Base-by-base conservation (phyloP, 2,113 vertebrate species). In the Ifrita kowaldi region DNA sequence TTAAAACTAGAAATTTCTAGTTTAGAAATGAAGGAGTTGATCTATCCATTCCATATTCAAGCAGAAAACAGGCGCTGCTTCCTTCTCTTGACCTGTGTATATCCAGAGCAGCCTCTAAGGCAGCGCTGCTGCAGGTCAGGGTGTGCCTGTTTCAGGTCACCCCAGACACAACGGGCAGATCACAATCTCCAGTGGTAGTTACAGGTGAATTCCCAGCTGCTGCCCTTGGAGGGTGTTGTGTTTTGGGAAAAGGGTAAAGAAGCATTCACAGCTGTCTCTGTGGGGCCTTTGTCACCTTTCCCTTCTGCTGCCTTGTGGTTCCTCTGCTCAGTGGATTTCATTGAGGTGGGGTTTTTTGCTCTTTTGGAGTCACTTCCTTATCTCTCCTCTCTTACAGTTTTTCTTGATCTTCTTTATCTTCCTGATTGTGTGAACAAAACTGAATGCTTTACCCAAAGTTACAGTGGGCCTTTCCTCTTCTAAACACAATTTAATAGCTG, bases 401-500 rank as follows among this genome's bases (percentile, higher is more conserved):
- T 76, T 87, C 23, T 13, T 57, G 9, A 11, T 80, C 21, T 91
- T 84, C 84, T 67, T 22, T 42, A 16, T 75, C 47, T 91, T 91
- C 55, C 53, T 90, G 30, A 11, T 39, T n/a, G 13, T 46, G 50
- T 64, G 70, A 74, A 42, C 39, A 42, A 87, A 94, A 53, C 11
- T 6, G 46, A 76, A 7, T n/a, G 33, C 27, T 89, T 87, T 64
- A 62, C 41, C 68, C 37, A 24, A 87, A 87, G 42, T 69, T 79
- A 33, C 53, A 74, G 32, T 33, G 22, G 75, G 41, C 56, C 46
- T 59, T 74, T 93, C 47, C 50, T 95, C 39, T 63, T 84, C 82
- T 79, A 64, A 91, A 64, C 41, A 60, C 74, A n/a, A 22, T 68
- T 82, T 85, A 71, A 76, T 79, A 85, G 82, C 82, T 95, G 78